phyloP scores from a whole-genome alignment of 2,113 vertebrate genomes.

The Poeciliopsis retropinna region DNA sequence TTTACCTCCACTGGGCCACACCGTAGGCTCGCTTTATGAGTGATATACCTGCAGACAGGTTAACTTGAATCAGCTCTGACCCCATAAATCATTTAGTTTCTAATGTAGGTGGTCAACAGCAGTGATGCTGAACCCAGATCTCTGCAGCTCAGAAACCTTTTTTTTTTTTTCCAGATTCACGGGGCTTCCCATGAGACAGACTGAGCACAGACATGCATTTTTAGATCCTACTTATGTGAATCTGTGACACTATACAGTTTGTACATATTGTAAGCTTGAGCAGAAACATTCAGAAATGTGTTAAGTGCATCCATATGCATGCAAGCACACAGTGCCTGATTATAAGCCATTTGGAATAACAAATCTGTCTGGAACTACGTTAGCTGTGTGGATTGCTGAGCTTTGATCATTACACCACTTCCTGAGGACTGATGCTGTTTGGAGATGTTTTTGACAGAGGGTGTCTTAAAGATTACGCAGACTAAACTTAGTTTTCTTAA shows the following conservation, averaged over 20 bases:
- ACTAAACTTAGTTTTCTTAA: conserved; percentile 10
- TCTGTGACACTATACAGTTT: conserved; percentile 27
- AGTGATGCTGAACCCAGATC: conserved; percentile 76
- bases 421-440: conserved; percentile 45
- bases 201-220: conserved; percentile 43
- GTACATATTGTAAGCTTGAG: conserved; percentile 8
- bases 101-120: conserved; percentile 56
- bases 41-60: conserved; percentile 51
- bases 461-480: background rate
- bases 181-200: conserved; percentile 74
- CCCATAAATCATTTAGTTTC: conserved; percentile 44
- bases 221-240: conserved; percentile 13
- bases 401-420: conserved; percentile 48
- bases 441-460: background rate
- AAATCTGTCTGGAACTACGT: conserved; percentile 15
- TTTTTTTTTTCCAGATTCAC: conserved; percentile 58
- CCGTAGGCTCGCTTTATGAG: conserved; percentile 33
- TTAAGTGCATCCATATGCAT: conserved; percentile 15
- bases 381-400: conserved; percentile 40
- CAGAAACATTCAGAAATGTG: conserved; percentile 10
- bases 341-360: conserved; percentile 22
- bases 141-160: conserved; percentile 77
- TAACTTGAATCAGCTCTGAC: conserved; percentile 48
- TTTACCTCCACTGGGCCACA: conserved; percentile 29
- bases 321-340: conserved; percentile 21